phyloP scores from a whole-genome alignment of 2,888 invertebrate genomes.

The Archaeoteleia sp. region DNA sequence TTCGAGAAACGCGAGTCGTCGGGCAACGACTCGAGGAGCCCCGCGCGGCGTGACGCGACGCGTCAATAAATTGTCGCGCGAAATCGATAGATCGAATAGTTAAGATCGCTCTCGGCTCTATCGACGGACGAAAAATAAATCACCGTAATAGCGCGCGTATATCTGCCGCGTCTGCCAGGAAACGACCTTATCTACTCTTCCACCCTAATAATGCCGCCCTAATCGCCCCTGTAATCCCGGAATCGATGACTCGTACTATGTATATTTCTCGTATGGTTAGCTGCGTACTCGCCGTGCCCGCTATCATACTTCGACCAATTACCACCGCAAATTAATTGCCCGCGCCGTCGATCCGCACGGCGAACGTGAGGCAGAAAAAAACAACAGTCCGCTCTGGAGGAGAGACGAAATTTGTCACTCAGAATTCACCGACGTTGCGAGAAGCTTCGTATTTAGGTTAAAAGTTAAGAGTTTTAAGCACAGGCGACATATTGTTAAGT shows the following conservation, averaged over 20 bases:
- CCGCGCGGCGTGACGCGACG: conserved; percentile 19
- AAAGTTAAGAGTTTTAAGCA: too few relatives aligned
- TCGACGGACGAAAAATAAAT: conserved; percentile 59
- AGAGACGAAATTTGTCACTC: too few relatives aligned
- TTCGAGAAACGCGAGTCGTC: conserved; percentile 5
- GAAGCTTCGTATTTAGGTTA: too few relatives aligned
- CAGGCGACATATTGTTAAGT: too few relatives aligned
- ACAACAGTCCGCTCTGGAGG: conserved; percentile 15
- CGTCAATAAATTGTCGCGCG: conserved; percentile 48
- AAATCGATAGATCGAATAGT: conserved; percentile 57
- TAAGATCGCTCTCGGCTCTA: conserved; percentile 52
- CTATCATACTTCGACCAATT: conserved; percentile 53
- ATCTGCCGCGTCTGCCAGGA: conserved; percentile 55
- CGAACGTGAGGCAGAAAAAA: conserved; percentile 43
- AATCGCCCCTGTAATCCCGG: conserved; percentile 60
- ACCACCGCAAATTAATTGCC: conserved; percentile 53
- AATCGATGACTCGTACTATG: conserved; percentile 59
- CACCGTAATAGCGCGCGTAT: conserved; percentile 56
- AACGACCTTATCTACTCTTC: conserved; percentile 62
- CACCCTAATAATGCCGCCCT: conserved; percentile 61
- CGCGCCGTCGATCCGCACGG: conserved; percentile 20
- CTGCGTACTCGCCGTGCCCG: conserved; percentile 42
- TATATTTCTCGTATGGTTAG: conserved; percentile 56
- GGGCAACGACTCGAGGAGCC: conserved; percentile 14
- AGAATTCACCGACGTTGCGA: too few relatives aligned